phyloP scores from a whole-genome alignment of 2,797 vertebrate species.

The Bucorvus abyssinicus region DNA sequence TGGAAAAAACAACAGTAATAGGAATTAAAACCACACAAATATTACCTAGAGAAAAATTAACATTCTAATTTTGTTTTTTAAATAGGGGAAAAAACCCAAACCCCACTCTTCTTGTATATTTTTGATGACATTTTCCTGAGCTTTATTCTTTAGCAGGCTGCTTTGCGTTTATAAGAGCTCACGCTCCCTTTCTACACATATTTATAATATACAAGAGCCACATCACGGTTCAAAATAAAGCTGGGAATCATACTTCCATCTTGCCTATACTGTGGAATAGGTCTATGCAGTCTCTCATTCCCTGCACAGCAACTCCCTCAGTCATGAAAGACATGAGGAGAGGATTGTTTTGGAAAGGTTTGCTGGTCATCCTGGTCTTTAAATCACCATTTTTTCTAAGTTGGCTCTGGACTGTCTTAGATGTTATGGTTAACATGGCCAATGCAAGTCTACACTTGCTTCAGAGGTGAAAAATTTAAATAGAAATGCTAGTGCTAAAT shows the following conservation, averaged over 20 bases:
- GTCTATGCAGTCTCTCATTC: neutral
- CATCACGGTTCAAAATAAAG: neutral
- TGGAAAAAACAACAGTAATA: neutral
- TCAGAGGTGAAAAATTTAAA: slow-evolving; percentile 42
- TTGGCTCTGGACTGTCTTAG: neutral
- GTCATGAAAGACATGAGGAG: neutral
- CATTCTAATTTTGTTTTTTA: neutral
- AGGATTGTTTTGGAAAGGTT: neutral
- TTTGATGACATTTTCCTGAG: neutral
- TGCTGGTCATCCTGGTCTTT: neutral
- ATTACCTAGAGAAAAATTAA: neutral
- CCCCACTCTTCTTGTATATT: neutral
- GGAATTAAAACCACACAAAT: neutral
- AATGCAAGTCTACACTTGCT: slow-evolving; percentile 7
- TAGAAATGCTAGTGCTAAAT: neutral
- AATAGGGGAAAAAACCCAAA: neutral
- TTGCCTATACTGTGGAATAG: neutral
- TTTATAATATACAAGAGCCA: neutral
- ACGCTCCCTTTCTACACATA: neutral
- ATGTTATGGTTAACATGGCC: neutral
- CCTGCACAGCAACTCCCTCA: neutral
- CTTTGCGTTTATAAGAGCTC: neutral
- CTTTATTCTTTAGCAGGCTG: neutral
- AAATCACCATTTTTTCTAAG: neutral
- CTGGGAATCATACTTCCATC: neutral